phyloP scores from a whole-genome alignment of 2,113 vertebrate species.

The Saiga tatarica region DNA sequence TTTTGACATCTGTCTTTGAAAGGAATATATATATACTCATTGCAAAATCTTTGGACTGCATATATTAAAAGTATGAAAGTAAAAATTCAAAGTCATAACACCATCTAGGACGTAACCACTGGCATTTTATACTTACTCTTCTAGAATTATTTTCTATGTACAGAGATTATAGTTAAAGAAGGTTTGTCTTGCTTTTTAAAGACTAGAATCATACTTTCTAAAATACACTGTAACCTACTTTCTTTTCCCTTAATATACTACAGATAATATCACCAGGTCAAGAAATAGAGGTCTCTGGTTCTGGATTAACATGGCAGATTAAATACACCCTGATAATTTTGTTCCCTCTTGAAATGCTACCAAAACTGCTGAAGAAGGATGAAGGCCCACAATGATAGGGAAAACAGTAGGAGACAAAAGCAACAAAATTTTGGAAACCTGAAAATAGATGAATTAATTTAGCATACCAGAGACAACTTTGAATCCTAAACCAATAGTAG shows the following conservation, averaged over 20 bases:
- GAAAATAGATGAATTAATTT: neutral
- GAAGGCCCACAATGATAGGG: neutral
- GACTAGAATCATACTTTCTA: neutral
- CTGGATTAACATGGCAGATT: neutral
- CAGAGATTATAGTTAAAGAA: neutral
- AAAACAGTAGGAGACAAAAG: neutral
- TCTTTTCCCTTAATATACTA: constrained; percentile 21
- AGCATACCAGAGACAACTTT: neutral
- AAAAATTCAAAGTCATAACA: neutral
- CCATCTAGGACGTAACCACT: neutral
- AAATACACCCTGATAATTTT: neutral
- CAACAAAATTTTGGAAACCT: neutral
- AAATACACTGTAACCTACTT: neutral
- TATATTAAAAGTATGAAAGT: neutral
- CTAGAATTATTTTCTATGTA: neutral
- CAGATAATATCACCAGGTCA: neutral
- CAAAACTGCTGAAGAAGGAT: neutral
- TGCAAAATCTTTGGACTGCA: neutral
- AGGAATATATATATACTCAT: neutral
- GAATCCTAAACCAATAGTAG: neutral
- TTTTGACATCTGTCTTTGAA: neutral
- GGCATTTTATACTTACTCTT: constrained; percentile 15
- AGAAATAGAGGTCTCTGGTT: constrained; percentile 19
- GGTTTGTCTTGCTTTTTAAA: neutral
- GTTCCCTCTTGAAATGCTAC: neutral